Base-by-base conservation (phyloP, 2,888 invertebrate species). In the Chydorus sphaericus region DNA sequence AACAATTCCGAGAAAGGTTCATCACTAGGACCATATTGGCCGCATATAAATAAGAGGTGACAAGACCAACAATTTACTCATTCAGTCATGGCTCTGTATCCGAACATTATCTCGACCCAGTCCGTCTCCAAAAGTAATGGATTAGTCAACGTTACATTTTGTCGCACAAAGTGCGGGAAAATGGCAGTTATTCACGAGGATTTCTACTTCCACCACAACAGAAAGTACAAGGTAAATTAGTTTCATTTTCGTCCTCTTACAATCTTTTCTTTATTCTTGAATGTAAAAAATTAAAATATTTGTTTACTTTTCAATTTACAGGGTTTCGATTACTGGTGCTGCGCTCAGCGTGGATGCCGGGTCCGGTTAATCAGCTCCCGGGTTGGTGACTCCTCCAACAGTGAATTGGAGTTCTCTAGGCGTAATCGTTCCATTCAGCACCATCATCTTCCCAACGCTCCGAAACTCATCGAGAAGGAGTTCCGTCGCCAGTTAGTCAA, bases 401-500 rank as follows among this genome's bases (percentile, higher is more conserved):
- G 44, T 4, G 26, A 28, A 6, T 26, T 44, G 44, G 44, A 44
- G n/a, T 44, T 44, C 20, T 44, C 44, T 7, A 23, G 44, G 14
- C 44, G 44, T 16, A 44, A 44, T n/a, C 10, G n/a, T 14, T 23
- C 44, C 26, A 44, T 44, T n/a, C 26, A 44, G 20, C 44, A 44
- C 14, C 26, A 26, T 5, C 44, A 44, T 7, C 20, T 5, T 2
- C 44, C 44, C 7, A 44, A 44, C 26, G 44, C 44, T 16, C 44
- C 44, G 3, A 44, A 44, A 26, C 26, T 44, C 20, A 44, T 44
- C 10, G 44, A 44, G 26, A 44, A 44, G 28, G 44, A 44, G n/a
- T 44, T 65, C 65, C 49, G 37, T 88, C 1, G 79, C 79, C 29
- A 71, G 72, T 5, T 81, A 69, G 67, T 69, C 85, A 30, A 87